A percentile compares a stretch with the other conserved stretches of the same genome.
phyloP scores from a whole-genome alignment of 1,140 invertebrate genomes.

The Drosophila carrolli region DNA sequence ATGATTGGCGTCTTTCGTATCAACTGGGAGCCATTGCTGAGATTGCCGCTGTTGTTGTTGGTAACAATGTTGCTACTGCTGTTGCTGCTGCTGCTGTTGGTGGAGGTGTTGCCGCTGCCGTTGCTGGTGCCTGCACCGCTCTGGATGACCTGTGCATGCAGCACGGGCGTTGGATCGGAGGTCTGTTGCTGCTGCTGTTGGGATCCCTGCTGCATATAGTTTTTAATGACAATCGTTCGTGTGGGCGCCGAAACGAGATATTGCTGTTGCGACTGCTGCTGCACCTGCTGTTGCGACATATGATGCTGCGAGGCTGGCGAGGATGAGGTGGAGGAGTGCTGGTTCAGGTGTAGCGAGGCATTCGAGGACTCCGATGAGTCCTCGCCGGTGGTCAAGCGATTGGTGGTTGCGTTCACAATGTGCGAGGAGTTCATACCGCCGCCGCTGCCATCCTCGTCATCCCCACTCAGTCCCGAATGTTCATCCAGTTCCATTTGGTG shows the following conservation, averaged over 20 bases:
- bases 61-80: conserved; percentile 12
- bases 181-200: conserved; percentile 52
- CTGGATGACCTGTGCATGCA: conserved; percentile 81
- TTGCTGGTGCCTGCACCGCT: conserved; percentile 77
- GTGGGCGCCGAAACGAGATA: conserved; percentile 70
- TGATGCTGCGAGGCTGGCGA: conserved; percentile 49
- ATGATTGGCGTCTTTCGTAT: conserved; percentile 80
- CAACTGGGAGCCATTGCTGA: conserved; percentile 60
- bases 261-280: conserved; percentile 57
- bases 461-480: conserved; percentile 66
- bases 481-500: conserved; percentile 77
- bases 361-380: conserved; percentile 81
- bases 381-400: conserved; percentile 76
- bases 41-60: conserved; percentile 28
- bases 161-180: conserved; percentile 57
- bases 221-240: conserved; percentile 79
- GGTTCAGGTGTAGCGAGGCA: conserved; percentile 76
- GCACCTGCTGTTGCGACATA: conserved; percentile 29
- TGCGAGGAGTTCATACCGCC: conserved; percentile 44
- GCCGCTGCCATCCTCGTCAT: conserved; percentile 49
- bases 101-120: conserved; percentile 37
- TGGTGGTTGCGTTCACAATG: conserved; percentile 59
- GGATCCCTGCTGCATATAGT: conserved; percentile 68
- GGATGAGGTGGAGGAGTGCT: conserved; percentile 63
- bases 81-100: conserved; percentile 12